Base-by-base conservation (phyloP, 2,888 invertebrate species). In the Caenorhabditis imperialis region DNA sequence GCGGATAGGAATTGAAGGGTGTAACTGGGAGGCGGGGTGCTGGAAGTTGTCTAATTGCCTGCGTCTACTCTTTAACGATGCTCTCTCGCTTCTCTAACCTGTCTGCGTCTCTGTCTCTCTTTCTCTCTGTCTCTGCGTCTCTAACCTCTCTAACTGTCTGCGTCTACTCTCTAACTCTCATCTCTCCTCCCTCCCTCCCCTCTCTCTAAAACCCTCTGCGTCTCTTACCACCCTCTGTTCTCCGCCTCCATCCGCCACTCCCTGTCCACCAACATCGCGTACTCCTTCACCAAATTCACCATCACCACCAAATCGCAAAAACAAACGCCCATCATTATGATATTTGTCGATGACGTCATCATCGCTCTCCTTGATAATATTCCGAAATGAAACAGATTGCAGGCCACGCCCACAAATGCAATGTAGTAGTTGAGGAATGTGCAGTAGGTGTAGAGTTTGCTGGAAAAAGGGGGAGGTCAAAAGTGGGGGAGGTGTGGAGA, bases 331-430 rank as follows among this genome's bases (percentile, higher is more conserved):
- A 45, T 45, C 14, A n/a, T 45, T 10, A 45, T 23, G 27, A 45
- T 25, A 16, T 45, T 45, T 3, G 27, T 45, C 5, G 45, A 45
- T 3, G 45, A 45, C n/a, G 45, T 45, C 45, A 45, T 45, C 45
- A 45, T 23, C n/a, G 45, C 7, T 27, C n/a, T 45, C 16, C 27
- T 10, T 4, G 27, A 27, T 4, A 45, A 27, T 16, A 50, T 35
- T 5, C 16, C 4, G 4, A 37, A 50, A 35, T 50, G 50, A 35
- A 37, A 50, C 3, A 37, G 3, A 35, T 50, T 50, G 18, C 33
- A 35, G 27, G 35, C 5, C 35, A 37, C 5, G 50, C 35, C 37
- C 10, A 20, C 22, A 16, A 50, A 50, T 2, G 37, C n/a, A n/a
- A 37, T 2, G 23, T 22, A 50, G 35, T 16, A 33, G 50, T 33